A percentile compares a stretch with the other conserved stretches of the same genome.
phyloP scores from a whole-genome alignment of 2,797 vertebrate species.

The Onychomys leucogaster region DNA sequence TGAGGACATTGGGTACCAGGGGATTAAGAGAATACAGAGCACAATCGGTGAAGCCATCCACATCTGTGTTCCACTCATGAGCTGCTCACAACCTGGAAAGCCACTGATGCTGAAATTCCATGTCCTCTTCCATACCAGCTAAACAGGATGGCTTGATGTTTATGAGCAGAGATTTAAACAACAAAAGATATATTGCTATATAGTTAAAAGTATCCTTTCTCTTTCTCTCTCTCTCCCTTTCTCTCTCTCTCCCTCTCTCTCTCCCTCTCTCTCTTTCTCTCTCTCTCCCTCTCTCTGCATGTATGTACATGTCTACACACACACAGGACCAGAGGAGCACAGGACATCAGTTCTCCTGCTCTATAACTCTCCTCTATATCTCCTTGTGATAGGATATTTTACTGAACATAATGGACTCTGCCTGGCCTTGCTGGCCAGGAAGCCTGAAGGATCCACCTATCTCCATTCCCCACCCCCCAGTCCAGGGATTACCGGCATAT shows the following conservation, averaged over 20 bases:
- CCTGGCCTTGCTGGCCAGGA: not conserved
- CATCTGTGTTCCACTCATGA: fast-evolving
- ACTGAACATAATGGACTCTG: not conserved
- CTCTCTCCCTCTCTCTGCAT: not conserved
- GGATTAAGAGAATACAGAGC: no score
- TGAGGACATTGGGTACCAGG: not conserved
- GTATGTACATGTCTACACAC: not conserved
- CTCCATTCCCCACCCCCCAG: no score
- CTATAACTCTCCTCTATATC: not conserved
- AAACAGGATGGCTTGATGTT: not conserved
- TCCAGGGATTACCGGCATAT: not conserved
- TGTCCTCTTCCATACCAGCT: not conserved
- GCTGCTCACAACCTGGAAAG: not conserved
- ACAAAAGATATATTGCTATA: not conserved
- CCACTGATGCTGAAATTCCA: not conserved
- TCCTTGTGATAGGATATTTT: not conserved
- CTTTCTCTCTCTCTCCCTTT: not conserved
- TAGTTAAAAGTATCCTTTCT: not conserved
- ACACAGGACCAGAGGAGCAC: not conserved
- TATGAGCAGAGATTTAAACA: not conserved
- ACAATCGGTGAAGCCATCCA: no score
- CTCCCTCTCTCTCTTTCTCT: not conserved
- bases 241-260: not conserved
- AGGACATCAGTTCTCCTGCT: not conserved
- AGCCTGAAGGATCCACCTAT: not conserved